These are phyloP conservation scores for Agapornis roseicollis DNA, from an alignment of 2,113 vertebrate species.

Conservation along the genomic window DNA sequence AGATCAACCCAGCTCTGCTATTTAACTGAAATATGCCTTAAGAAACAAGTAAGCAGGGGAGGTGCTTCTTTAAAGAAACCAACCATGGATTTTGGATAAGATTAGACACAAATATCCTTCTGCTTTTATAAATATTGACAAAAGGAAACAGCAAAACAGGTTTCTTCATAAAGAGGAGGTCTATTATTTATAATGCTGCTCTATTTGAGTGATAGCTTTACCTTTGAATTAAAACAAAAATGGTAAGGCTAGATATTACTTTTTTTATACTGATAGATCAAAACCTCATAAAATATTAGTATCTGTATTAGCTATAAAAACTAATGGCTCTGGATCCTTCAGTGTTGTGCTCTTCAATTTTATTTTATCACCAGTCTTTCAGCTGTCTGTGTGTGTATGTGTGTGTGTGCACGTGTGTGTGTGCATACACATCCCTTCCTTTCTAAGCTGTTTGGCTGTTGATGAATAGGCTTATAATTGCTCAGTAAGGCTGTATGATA, in stretches of 20 bases:
- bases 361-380: slow-evolving; percentile 53
- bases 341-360: slow-evolving; percentile 65
- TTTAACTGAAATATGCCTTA: slow-evolving; percentile 26
- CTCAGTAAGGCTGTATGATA: slow-evolving; percentile 19
- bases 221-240: slow-evolving; percentile 72
- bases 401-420: background rate
- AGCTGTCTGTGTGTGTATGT: background rate
- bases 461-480: slow-evolving; percentile 60
- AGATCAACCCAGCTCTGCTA: background rate
- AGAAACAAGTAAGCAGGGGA: background rate
- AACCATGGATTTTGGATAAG: background rate
- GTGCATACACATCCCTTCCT: background rate
- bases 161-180: slow-evolving; percentile 42
- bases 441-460: slow-evolving; percentile 33
- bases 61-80: background rate
- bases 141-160: slow-evolving; percentile 30
- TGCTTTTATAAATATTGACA: slow-evolving; percentile 61
- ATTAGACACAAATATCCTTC: slow-evolving; percentile 31
- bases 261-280: slow-evolving; percentile 63
- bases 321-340: slow-evolving; percentile 72
- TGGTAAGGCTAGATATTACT: slow-evolving; percentile 51
- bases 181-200: slow-evolving; percentile 61
- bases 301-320: slow-evolving; percentile 78
- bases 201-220: slow-evolving; percentile 44
- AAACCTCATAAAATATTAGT: slow-evolving; percentile 80